Percentiles rank a stretch among this genome's conserved stretches.
Evolutionary conservation across 2,797 vertebrate genomes (phyloP).

Genomic region (Gila robusta): DNA sequence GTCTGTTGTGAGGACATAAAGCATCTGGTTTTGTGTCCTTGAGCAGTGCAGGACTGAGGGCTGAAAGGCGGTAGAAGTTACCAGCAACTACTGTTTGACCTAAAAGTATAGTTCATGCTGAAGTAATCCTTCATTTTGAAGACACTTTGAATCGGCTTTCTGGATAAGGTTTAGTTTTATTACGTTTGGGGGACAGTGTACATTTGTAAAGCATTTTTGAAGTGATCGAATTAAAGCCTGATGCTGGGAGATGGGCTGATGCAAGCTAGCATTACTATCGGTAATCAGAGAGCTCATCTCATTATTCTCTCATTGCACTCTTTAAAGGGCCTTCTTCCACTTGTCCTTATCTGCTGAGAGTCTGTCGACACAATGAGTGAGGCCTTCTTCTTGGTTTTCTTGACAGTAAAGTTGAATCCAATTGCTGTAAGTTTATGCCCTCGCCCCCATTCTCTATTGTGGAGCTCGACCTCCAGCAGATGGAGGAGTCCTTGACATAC

Average conservation of each 20-base stretch:
- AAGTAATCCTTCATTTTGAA: conserved; percentile 5
- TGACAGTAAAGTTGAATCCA: conserved; percentile 57
- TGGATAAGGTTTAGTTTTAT: conserved; percentile 16
- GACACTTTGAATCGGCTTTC: conserved; percentile 5
- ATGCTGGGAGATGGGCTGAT: conserved; percentile 55
- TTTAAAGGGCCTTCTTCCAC: conserved; percentile 61
- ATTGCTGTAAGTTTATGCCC: conserved; percentile 59
- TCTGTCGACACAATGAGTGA: conserved; percentile 49
- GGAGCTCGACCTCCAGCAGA: conserved; percentile 51
- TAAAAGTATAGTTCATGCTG: conserved; percentile 1
- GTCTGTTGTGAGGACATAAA: not conserved
- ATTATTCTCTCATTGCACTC: conserved; percentile 66
- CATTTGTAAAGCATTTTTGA: conserved; percentile 54
- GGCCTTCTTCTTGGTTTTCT: conserved; percentile 56
- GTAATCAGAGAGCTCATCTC: conserved; percentile 70
- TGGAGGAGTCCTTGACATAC: conserved; percentile 66
- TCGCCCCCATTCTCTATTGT: conserved; percentile 49
- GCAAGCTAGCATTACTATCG: conserved; percentile 54
- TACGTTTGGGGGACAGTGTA: conserved; percentile 34
- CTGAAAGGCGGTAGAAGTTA: not conserved
- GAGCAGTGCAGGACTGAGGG: not conserved
- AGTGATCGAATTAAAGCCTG: conserved; percentile 56
- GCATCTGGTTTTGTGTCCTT: not conserved
- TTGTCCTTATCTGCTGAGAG: conserved; percentile 59
- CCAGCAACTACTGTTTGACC: not conserved